A percentile compares a stretch with the other conserved stretches of the same genome.
Conservation (phyloP, 2,888 invertebrate species). For the Aproaerema taeniolella region DNA sequence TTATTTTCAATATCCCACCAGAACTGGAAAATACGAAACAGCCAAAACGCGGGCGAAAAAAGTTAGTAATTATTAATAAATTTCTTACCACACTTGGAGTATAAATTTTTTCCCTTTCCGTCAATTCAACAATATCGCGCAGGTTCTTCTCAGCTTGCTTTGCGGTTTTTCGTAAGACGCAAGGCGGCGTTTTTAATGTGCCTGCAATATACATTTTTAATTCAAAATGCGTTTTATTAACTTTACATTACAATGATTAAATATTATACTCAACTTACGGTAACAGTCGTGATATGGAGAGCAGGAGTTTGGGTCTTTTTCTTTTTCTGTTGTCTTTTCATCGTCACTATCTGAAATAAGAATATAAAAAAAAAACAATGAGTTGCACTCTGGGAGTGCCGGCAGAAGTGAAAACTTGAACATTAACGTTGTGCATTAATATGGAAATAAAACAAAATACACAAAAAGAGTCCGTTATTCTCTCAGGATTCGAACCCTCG, state of each 20-base stretch:
- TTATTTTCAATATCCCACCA: no score
- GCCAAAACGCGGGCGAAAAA: no score
- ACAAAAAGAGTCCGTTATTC: no score
- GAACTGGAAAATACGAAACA: no score
- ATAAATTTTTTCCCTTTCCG: conserved; percentile 77
- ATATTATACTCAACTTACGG: conserved; percentile 33
- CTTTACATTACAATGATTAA: background rate
- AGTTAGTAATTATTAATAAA: no score
- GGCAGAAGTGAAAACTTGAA: no score
- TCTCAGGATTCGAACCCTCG: no score
- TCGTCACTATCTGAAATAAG: conserved; percentile 58
- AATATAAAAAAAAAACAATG: no score
- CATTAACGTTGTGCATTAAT: no score
- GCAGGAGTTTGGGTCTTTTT: conserved; percentile 34
- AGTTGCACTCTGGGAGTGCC: no score
- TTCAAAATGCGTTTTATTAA: no score
- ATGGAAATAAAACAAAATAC: no score
- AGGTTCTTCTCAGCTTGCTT: conserved; percentile 69
- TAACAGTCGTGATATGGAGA: conserved; percentile 64
- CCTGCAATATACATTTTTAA: conserved; percentile 25
- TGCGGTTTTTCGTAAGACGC: conserved; percentile 59
- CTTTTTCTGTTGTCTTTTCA: conserved; percentile 24
- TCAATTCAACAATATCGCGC: conserved; percentile 74
- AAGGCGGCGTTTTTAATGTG: conserved; percentile 61
- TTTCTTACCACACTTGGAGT: conserved; percentile 53